A percentile compares a stretch with the other conserved stretches of the same genome.
phyloP scores from a whole-genome alignment of 2,888 invertebrate genomes.

The Caenorhabditis wallacei region DNA sequence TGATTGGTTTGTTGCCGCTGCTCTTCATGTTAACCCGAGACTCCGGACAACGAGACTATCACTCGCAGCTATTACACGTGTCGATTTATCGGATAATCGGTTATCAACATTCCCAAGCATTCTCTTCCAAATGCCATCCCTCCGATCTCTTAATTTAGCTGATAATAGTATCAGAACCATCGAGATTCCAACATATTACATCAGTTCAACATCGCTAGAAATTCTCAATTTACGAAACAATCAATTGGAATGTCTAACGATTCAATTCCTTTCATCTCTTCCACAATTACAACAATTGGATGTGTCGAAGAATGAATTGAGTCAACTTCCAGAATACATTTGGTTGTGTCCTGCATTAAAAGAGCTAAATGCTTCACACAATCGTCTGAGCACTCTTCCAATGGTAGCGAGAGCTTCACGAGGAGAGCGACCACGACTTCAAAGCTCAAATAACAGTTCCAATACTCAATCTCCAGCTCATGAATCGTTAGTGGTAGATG shows the following conservation, averaged over 20 bases:
- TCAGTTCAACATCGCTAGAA: slow-evolving; percentile 75
- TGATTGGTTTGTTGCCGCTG: slow-evolving; percentile 90
- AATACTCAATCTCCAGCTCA: slow-evolving; percentile 39
- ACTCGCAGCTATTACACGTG: slow-evolving; percentile 93
- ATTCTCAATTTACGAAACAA: slow-evolving; percentile 94
- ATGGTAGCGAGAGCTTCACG: slow-evolving; percentile 63
- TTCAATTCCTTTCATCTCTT: slow-evolving; percentile 82
- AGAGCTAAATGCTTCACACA: slow-evolving; percentile 71
- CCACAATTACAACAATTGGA: slow-evolving; percentile 86
- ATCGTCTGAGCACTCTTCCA: slow-evolving; percentile 67
- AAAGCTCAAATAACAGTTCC: slow-evolving; percentile 32
- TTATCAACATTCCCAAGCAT: slow-evolving; percentile 90
- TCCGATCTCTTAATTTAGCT: slow-evolving; percentile 65
- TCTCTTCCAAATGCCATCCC: slow-evolving; percentile 90
- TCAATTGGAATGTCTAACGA: slow-evolving; percentile 88
- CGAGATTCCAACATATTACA: slow-evolving; percentile 71
- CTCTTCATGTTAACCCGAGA: slow-evolving; percentile 91
- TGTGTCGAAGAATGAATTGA: slow-evolving; percentile 95
- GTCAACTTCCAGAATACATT: slow-evolving; percentile 90
- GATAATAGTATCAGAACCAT: slow-evolving; percentile 66
- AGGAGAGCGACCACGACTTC: slow-evolving; percentile 49
- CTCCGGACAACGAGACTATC: slow-evolving; percentile 86
- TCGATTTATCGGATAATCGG: slow-evolving; percentile 94
- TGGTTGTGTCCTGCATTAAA: slow-evolving; percentile 92
- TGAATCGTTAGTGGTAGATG: slow-evolving; percentile 45